Evolutionary conservation across 2,113 vertebrate species (phyloP).

Genomic region (Gymnogyps californianus): DNA sequence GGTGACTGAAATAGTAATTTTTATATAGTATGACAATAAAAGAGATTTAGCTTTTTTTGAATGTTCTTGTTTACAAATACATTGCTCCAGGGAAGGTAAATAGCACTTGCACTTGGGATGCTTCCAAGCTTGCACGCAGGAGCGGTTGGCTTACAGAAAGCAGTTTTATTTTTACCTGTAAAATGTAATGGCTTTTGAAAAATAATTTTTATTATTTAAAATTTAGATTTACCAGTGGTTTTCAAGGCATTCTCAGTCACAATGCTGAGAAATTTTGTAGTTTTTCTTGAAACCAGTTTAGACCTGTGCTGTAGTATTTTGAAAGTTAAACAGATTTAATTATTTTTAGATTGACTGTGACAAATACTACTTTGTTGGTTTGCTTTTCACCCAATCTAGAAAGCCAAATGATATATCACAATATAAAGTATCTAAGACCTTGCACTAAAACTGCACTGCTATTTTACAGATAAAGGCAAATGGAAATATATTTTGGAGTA

Average conservation of each 20-base stretch:
- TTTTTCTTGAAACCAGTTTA: neutral
- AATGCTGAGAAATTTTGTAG: neutral
- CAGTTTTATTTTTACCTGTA: neutral
- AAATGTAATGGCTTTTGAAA: neutral
- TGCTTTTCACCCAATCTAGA: neutral
- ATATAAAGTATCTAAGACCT: neutral
- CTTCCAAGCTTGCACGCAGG: neutral
- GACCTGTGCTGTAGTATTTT: neutral
- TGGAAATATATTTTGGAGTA: neutral
- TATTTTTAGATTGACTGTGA: neutral
- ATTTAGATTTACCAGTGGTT: neutral
- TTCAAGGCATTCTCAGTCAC: neutral
- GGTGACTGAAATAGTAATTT: neutral
- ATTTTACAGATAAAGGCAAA: neutral
- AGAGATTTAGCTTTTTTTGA: neutral
- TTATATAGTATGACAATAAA: neutral
- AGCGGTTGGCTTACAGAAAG: neutral
- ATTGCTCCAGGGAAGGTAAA: neutral
- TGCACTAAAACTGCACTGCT: neutral
- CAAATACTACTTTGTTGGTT: neutral
- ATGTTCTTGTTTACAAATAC: neutral
- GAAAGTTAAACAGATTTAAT: neutral
- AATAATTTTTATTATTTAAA: neutral
- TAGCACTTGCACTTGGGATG: neutral
- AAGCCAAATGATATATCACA: neutral